Percentiles rank a stretch among this genome's conserved stretches.
These are phyloP conservation scores for Tricholaema leucomelas DNA, from an alignment of 2,113 vertebrate genomes.

Conservation along the genomic window DNA sequence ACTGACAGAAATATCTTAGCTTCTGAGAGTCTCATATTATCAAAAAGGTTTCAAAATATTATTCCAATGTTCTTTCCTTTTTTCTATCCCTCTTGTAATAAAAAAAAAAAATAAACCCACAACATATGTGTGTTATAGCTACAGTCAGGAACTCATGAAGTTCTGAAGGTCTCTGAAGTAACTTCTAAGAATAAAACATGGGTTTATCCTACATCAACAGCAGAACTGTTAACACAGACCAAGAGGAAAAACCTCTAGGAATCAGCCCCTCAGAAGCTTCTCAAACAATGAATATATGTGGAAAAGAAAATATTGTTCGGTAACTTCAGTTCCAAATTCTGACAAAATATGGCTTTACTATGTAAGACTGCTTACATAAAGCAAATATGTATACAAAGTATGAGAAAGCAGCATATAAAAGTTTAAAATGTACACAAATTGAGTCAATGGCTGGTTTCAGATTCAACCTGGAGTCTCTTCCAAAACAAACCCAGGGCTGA, in stretches of 20 bases:
- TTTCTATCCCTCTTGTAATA: fast-evolving
- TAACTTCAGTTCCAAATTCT: background rate
- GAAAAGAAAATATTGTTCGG: too few relatives aligned
- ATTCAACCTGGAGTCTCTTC: background rate
- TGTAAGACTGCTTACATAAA: background rate
- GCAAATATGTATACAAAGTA: background rate
- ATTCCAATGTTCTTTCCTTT: background rate
- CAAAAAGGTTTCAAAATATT: background rate
- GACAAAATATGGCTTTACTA: background rate
- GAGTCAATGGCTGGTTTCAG: background rate
- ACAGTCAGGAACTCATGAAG: background rate
- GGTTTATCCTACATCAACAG: background rate
- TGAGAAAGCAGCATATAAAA: background rate
- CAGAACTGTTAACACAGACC: background rate
- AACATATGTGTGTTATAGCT: background rate
- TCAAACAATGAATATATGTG: background rate
- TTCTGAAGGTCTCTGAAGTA: background rate
- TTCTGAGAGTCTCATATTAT: background rate
- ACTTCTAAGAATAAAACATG: background rate
- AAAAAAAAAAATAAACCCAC: background rate
- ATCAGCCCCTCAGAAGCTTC: background rate
- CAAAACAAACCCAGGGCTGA: background rate
- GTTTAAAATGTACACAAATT: background rate
- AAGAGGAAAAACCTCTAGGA: background rate
- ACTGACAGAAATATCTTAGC: background rate